Percentiles rank a stretch among this genome's conserved stretches.
These are phyloP conservation scores for Dendroctonus ponderosae DNA, from an alignment of 1,140 invertebrate species.

Conservation along the genomic window DNA sequence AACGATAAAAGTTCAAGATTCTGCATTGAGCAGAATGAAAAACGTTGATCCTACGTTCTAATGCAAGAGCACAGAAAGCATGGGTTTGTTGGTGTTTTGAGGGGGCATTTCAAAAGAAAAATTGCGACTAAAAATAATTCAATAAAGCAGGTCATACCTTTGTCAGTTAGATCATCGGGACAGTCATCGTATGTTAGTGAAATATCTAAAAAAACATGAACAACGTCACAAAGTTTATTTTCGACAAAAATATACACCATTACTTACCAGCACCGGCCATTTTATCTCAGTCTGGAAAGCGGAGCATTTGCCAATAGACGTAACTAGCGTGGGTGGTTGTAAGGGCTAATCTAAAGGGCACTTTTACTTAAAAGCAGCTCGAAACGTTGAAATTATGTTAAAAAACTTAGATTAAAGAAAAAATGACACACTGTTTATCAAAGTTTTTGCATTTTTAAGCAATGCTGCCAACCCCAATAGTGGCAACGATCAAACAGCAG, in stretches of 20 bases:
- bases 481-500: background rate
- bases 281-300: constrained; percentile 47
- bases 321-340: background rate
- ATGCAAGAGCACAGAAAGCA: no score
- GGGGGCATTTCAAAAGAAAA: constrained; percentile 19
- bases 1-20: no score
- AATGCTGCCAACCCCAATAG: constrained; percentile 9
- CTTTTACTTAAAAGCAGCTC: constrained; percentile 9
- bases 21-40: no score
- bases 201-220: constrained; percentile 44
- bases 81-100: no score
- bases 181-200: constrained; percentile 44
- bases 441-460: constrained; percentile 17
- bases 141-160: constrained; percentile 44
- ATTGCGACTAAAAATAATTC: constrained; percentile 28
- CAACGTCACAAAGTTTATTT: constrained; percentile 34
- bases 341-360: constrained; percentile 5
- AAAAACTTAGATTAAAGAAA: constrained; percentile 15
- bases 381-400: constrained; percentile 7
- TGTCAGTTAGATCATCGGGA: constrained; percentile 43
- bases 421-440: constrained; percentile 22
- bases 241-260: constrained; percentile 30
- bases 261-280: constrained; percentile 50
- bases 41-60: no score
- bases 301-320: constrained; percentile 44